These are phyloP conservation scores for Drosophila littoralis DNA, from an alignment of 1,140 invertebrate genomes.

Conservation along the genomic window DNA sequence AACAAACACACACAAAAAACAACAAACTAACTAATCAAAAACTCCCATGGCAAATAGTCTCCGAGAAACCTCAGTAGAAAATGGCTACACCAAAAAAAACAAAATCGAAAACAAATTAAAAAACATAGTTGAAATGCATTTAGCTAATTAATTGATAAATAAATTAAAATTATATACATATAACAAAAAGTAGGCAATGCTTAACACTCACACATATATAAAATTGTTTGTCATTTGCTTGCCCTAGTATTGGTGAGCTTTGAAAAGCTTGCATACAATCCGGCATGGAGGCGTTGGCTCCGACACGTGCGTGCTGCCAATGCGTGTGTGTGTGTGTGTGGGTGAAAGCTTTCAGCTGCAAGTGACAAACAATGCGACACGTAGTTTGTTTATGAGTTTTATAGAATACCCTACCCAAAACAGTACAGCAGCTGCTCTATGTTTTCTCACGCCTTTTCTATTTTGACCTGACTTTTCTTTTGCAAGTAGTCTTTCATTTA, in stretches of 20 bases:
- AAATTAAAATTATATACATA: slow-evolving; percentile 64
- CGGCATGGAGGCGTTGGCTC: not conserved
- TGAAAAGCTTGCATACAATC: slow-evolving; percentile 1
- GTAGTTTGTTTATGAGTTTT: slow-evolving; percentile 35
- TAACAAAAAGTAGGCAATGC: slow-evolving; percentile 58
- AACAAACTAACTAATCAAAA: slow-evolving; percentile 1
- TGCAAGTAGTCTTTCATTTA: slow-evolving; percentile 15
- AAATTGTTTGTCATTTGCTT: slow-evolving; percentile 7
- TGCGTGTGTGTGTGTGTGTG: slow-evolving; percentile 3
- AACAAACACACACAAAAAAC: slow-evolving; percentile 8
- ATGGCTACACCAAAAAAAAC: slow-evolving; percentile 29
- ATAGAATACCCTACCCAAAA: not conserved
- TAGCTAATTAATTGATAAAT: slow-evolving; percentile 76
- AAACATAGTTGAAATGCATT: slow-evolving; percentile 77
- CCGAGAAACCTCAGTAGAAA: slow-evolving; percentile 74
- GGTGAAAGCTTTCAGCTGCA: slow-evolving; percentile 20
- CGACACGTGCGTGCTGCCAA: slow-evolving; percentile 6
- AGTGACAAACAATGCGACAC: slow-evolving; percentile 15
- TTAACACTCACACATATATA: slow-evolving; percentile 45
- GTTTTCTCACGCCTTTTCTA: not conserved
- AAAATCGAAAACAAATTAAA: slow-evolving; percentile 29
- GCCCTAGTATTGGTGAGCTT: slow-evolving; percentile 18
- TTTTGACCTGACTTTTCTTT: slow-evolving; percentile 29
- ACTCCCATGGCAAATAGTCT: slow-evolving; percentile 53
- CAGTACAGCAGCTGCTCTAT: slow-evolving; percentile 16